Evolutionary conservation across 2,113 vertebrate species (phyloP).

Genomic region (Oryzias woworae): DNA sequence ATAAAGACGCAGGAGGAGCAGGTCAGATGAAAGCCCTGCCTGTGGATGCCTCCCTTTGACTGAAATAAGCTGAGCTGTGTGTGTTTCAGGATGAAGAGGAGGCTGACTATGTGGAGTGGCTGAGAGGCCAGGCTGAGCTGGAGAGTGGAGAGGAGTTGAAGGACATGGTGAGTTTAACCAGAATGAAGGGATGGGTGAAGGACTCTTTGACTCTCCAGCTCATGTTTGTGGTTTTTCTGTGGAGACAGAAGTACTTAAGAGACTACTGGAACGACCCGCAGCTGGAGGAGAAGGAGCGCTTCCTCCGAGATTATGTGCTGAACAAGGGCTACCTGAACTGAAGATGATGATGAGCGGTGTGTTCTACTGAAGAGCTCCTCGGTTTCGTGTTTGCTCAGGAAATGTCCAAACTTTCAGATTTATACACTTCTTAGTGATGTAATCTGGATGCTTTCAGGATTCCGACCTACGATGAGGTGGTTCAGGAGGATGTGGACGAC

Average conservation of each 20-base stretch:
- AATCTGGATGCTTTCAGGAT: slow-evolving; percentile 58
- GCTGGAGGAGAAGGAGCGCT: slow-evolving; percentile 84
- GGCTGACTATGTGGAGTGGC: slow-evolving; percentile 83
- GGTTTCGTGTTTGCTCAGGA: too few relatives aligned
- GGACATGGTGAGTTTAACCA: slow-evolving; percentile 82
- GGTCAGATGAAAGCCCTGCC: slow-evolving; percentile 56
- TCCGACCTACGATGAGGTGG: slow-evolving; percentile 70
- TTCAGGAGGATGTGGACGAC: slow-evolving; percentile 80
- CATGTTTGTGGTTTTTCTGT: slow-evolving; percentile 12
- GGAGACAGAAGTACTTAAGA: slow-evolving; percentile 78
- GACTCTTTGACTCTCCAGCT: background rate
- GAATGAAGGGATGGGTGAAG: background rate
- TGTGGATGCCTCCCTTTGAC: fast-evolving
- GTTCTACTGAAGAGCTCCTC: background rate
- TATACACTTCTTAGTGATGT: background rate
- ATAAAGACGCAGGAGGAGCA: slow-evolving; percentile 81
- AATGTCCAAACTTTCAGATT: background rate
- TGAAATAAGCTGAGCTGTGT: background rate
- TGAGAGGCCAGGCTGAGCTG: slow-evolving; percentile 83
- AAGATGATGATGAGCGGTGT: slow-evolving; percentile 61
- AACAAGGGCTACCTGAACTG: slow-evolving; percentile 82
- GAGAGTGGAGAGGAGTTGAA: slow-evolving; percentile 69
- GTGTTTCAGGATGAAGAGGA: slow-evolving; percentile 83
- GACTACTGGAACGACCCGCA: slow-evolving; percentile 87
- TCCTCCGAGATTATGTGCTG: slow-evolving; percentile 88